Conservation (phyloP, 2,888 invertebrate species). For the Apoda limacodes region DNA sequence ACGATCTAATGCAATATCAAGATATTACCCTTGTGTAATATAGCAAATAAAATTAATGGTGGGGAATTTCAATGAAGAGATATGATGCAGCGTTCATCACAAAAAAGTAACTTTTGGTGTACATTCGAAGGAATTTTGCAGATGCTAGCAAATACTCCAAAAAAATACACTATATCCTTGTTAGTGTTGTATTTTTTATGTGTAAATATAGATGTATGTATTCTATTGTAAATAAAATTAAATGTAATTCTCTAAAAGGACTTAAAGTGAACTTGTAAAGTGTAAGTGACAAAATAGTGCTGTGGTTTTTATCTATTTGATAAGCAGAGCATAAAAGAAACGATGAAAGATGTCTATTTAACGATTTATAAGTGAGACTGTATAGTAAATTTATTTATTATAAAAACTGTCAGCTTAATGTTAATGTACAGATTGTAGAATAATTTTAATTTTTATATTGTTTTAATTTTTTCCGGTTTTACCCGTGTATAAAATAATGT, state of each 20-base stretch:
- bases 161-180: no score
- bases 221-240: slow-evolving; percentile 7
- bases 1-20: no score
- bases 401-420: slow-evolving; percentile 51
- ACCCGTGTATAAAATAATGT: slow-evolving; percentile 34
- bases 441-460: slow-evolving; percentile 54
- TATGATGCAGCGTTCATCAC: no score
- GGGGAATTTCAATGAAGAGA: no score
- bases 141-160: no score
- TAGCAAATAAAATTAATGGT: no score
- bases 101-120: no score
- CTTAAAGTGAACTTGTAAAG: no score
- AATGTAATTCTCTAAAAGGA: no score
- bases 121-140: no score
- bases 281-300: slow-evolving; percentile 66
- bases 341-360: slow-evolving; percentile 34
- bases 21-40: no score
- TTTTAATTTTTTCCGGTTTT: slow-evolving; percentile 51
- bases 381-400: slow-evolving; percentile 66
- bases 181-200: not conserved
- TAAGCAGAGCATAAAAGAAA: slow-evolving; percentile 55
- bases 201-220: slow-evolving; percentile 1
- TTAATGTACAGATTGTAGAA: slow-evolving; percentile 56
- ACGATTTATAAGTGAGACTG: slow-evolving; percentile 58
- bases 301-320: slow-evolving; percentile 66